Base-by-base conservation (phyloP, 2,797 vertebrate genomes). In the Sylvilagus floridanus region DNA sequence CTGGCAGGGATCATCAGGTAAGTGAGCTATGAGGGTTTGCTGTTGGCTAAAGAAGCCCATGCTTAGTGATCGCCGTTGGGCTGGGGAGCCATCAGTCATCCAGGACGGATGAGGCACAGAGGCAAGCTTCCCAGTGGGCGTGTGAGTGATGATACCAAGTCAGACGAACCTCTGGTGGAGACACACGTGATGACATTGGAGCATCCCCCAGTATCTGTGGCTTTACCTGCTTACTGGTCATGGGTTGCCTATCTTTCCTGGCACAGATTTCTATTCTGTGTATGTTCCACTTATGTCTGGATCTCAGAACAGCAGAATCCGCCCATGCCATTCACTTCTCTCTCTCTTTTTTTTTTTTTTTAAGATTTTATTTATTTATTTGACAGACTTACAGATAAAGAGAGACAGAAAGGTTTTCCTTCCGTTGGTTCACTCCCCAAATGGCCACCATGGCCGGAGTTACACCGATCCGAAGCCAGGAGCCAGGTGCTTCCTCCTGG, bases 21-120 rank as follows among this genome's bases (percentile, higher is more conserved):
- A 93, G 91, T 79, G 4, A 96, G 50, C 24, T 1, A 0, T 24
- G 35, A 7, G 9, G 14, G 2, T 66, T 84, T 22, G 4, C 28
- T 65, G 11, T 76, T 93, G 47, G 72, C 62, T 81, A 52, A 91
- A 77, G 60, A 69, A 84, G 1, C 37, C 86, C 3, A 32, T 14
- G 5, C 0, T 35, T 47, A 4, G 7, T 19, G 42, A n/a, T 72
- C 9, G 75, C 3, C 6, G 5, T 2, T 16, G 3, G 0, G 0
- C 50, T 54, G 35, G 0, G 57, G 24, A 86, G 63, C 71, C 10
- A 47, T 85, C 85, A 66, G 17, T 78, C 90, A 78, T 84, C 0
- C 0, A 0, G 50, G 22, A 76, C 84, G 28, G 14, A 79, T 60
- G 42, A 90, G 37, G 54, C 52, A 82, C 3, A 42, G 42, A 82